phyloP scores from a whole-genome alignment of 2,113 vertebrate species.

The Mastomys coucha region DNA sequence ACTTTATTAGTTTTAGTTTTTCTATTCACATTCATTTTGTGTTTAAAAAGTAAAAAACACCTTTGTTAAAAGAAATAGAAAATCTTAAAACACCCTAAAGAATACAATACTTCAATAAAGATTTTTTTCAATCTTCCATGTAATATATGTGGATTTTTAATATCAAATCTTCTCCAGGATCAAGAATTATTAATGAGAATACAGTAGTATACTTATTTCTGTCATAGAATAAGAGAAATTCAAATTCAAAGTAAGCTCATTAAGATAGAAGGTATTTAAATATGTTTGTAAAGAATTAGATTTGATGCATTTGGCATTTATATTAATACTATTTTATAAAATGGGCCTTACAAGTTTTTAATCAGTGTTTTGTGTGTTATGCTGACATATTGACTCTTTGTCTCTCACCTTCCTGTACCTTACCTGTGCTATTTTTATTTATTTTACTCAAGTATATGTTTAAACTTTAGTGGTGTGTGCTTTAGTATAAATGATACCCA shows the following conservation, averaged over 20 bases:
- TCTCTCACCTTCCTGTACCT: neutral
- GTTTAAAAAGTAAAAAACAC: neutral
- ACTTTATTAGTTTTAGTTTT: neutral
- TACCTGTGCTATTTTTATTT: constrained; percentile 10
- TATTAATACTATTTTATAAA: constrained; percentile 2
- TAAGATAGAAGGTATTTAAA: neutral
- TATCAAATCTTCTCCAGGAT: neutral
- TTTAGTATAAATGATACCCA: constrained; percentile 63
- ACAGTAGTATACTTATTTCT: neutral
- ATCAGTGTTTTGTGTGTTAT: neutral
- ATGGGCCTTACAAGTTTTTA: neutral
- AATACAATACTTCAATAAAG: neutral
- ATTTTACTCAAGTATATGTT: constrained; percentile 34
- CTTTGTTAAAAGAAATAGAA: constrained; percentile 39
- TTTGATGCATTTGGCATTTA: neutral
- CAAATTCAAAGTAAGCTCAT: constrained; percentile 27
- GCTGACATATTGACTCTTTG: neutral
- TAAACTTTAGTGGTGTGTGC: constrained; percentile 32
- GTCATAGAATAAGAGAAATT: neutral
- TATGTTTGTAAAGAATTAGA: neutral
- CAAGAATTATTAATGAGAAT: neutral
- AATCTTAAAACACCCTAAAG: neutral
- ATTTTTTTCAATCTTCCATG: neutral
- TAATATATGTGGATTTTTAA: neutral
- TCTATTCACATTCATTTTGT: neutral